Conservation (phyloP, 2,888 invertebrate genomes). For the Spisula solida region DNA sequence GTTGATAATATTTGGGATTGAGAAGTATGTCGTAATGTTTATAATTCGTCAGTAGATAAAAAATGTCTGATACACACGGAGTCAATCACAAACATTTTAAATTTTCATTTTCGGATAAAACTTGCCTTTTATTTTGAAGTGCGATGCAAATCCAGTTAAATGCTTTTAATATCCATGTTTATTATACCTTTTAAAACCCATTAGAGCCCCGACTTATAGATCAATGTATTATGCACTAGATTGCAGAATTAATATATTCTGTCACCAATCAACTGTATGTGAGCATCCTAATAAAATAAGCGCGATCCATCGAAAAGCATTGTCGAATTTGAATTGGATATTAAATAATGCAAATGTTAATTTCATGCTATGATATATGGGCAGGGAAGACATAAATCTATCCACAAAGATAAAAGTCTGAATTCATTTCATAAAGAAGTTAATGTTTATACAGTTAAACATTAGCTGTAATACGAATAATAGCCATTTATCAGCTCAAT, state of each 20-base stretch:
- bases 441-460: not conserved
- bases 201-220: not conserved
- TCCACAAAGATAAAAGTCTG: not conserved
- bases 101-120: too few species aligned
- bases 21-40: too few species aligned
- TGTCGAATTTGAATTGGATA: constrained; percentile 16
- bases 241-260: constrained; percentile 22
- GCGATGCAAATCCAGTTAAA: not conserved
- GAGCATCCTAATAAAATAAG: not conserved
- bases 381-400: not conserved
- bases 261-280: not conserved
- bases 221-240: not conserved
- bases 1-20: too few species aligned
- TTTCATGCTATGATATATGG: not conserved
- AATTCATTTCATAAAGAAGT: not conserved
- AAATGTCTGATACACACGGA: too few species aligned
- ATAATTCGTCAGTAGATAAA: too few species aligned
- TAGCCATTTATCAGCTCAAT: not conserved
- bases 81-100: too few species aligned
- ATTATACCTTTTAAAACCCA: not conserved
- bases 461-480: not conserved
- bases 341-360: constrained; percentile 27
- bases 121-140: too few species aligned
- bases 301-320: not conserved
- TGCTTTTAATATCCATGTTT: not conserved